Base-by-base conservation (phyloP, 1,140 invertebrate genomes). In the Galleria mellonella region DNA sequence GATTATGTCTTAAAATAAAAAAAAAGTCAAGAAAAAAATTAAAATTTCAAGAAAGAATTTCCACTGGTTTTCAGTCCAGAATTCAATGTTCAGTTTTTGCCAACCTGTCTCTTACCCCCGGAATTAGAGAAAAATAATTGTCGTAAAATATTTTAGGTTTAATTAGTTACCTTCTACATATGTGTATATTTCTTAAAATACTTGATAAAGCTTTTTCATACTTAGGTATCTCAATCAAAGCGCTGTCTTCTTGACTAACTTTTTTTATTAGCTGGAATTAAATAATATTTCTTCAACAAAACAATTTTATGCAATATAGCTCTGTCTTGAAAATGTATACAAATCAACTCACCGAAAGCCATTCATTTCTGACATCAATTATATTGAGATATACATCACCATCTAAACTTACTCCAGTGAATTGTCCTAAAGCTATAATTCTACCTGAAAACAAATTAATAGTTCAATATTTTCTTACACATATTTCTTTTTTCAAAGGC, bases 361-460 rank as follows among this genome's bases (percentile, higher is more conserved):
- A 97, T 84, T 96, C 95, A 65, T 95, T 91, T 43, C 95, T 87
- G 14, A 97, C 95, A 90, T 97, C 96, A 9, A 94, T 95, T 51
- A 93, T 96, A 75, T 94, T 96, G 0, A 98, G 88, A 87, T 94
- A 93, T 11, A 98, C 91, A 67, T 94, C 91, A 1, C 96, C 96
- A 66, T 97, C 93, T 30, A 97, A 87, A 72, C 92, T 94, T 4
- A 97, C 92, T 9, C 96, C 96, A 13, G 95, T 96, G 60, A 96
- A 94, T 66, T 92, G 92, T 0, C 94, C 94, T 88, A 97, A 93
- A 0, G 96, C 92, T 28, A 97, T 79, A 14, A 89, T 92, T 51
- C 93, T 87, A 67, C 89, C 90, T 90, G 60, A 43, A 89, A 62
- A 32, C 54, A 37, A 17, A 17, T 23, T 5, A 37, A 35, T 32